Evolutionary conservation across 1,140 invertebrate genomes (phyloP).

Genomic region (Galleria mellonella): DNA sequence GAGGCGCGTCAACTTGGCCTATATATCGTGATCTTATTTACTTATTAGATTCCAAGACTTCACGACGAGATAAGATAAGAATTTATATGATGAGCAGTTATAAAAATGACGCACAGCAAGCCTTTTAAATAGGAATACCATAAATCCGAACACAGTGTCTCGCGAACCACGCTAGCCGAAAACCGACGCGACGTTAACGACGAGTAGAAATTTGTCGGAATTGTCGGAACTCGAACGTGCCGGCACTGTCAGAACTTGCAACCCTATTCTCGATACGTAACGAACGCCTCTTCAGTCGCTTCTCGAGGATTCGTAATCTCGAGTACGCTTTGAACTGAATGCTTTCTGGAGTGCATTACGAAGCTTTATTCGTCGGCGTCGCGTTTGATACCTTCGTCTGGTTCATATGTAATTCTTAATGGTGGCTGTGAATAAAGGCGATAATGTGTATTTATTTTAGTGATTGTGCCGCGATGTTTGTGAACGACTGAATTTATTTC

Average conservation of each 20-base stretch:
- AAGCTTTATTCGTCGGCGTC: constrained; percentile 5
- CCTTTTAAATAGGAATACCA: too few relatives aligned
- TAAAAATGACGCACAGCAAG: neutral
- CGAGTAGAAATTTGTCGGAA: too few relatives aligned
- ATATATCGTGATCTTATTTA: too few relatives aligned
- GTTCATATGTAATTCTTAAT: neutral
- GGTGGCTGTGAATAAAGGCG: neutral
- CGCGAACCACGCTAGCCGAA: too few relatives aligned
- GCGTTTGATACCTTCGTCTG: neutral
- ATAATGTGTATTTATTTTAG: neutral
- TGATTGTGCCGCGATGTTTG: too few relatives aligned
- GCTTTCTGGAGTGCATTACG: constrained; percentile 22
- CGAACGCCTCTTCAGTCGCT: constrained; percentile 6
- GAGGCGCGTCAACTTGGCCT: too few relatives aligned
- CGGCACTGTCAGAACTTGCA: too few relatives aligned
- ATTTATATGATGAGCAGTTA: neutral
- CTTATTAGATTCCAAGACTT: too few relatives aligned
- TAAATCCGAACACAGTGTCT: too few relatives aligned
- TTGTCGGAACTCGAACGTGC: too few relatives aligned
- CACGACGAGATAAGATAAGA: neutral
- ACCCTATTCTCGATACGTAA: neutral
- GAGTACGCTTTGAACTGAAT: constrained; percentile 22
- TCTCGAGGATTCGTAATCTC: constrained; percentile 26
- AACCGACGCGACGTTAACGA: too few relatives aligned
- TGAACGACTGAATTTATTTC: too few relatives aligned